Evolutionary conservation across 2,888 invertebrate genomes (phyloP).

Genomic region (Laspeyria flexula): DNA sequence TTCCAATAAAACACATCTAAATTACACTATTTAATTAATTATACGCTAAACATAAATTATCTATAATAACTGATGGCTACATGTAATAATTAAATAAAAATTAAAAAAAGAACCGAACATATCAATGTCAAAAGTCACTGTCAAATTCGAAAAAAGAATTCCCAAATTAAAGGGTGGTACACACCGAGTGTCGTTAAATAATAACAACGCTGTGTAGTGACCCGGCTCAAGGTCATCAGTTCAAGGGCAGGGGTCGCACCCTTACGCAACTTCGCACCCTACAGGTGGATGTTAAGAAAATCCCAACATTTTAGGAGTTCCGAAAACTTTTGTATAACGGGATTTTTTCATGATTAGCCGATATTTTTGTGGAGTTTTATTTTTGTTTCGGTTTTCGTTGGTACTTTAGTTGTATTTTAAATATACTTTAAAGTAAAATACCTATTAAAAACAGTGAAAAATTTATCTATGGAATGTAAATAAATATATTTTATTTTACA

Average conservation of each 20-base stretch:
- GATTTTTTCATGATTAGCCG: neutral
- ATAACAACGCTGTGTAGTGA: slow-evolving; percentile 63
- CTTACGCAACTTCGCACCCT: slow-evolving; percentile 50
- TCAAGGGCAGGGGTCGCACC: slow-evolving; percentile 67
- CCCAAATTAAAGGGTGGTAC: slow-evolving; percentile 46
- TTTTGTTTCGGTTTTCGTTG: no score
- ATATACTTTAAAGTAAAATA: no score
- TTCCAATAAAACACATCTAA: no score
- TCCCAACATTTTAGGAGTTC: slow-evolving; percentile 23
- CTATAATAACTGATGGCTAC: no score
- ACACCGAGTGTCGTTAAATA: slow-evolving; percentile 48
- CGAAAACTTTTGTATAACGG: slow-evolving; percentile 3
- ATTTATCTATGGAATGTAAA: no score
- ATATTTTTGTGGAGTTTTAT: neutral
- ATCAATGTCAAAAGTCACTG: neutral
- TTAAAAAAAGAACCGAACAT: neutral
- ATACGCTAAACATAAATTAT: no score
- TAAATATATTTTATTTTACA: neutral
- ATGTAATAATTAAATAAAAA: neutral
- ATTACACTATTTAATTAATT: no score
- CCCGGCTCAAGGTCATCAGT: slow-evolving; percentile 64
- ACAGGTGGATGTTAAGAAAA: slow-evolving; percentile 57
- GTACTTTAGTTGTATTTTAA: no score
- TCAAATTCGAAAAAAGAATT: slow-evolving; percentile 9
- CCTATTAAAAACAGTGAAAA: no score